Percentiles rank a stretch among this genome's conserved stretches.
These are phyloP conservation scores for Cardinalis cardinalis DNA, from an alignment of 2,113 vertebrate species.

Conservation along the genomic window DNA sequence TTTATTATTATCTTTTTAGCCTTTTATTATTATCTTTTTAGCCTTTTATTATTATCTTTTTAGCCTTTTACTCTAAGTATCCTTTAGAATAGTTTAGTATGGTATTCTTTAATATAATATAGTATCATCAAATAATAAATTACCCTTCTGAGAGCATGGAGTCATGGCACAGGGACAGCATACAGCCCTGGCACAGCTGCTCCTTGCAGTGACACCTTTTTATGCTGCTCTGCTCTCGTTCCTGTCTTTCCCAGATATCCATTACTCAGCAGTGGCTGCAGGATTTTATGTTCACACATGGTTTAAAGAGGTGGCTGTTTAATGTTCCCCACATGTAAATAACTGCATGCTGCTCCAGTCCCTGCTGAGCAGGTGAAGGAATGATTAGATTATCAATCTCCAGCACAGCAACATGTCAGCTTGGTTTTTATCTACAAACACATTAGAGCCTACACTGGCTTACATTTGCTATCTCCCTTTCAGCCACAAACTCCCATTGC, in stretches of 20 bases:
- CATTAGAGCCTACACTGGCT: not conserved
- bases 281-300: slow-evolving; percentile 28
- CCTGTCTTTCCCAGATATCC: not conserved
- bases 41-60: too few species aligned
- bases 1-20: too few species aligned
- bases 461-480: not conserved
- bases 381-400: slow-evolving; percentile 15
- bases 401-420: not conserved
- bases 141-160: too few species aligned
- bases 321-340: slow-evolving; percentile 56
- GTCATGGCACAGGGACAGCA: not conserved
- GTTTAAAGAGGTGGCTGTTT: slow-evolving; percentile 47
- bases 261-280: slow-evolving; percentile 11
- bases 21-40: too few species aligned
- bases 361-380: slow-evolving; percentile 10
- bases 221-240: not conserved
- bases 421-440: slow-evolving; percentile 13
- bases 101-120: too few species aligned
- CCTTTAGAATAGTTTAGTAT: too few species aligned
- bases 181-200: not conserved
- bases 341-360: slow-evolving; percentile 16
- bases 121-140: not conserved
- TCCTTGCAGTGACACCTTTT: not conserved
- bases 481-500: not conserved
- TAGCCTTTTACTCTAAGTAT: too few species aligned